Conservation (phyloP, 2,797 vertebrate genomes). For the Tragelaphus oryx region DNA sequence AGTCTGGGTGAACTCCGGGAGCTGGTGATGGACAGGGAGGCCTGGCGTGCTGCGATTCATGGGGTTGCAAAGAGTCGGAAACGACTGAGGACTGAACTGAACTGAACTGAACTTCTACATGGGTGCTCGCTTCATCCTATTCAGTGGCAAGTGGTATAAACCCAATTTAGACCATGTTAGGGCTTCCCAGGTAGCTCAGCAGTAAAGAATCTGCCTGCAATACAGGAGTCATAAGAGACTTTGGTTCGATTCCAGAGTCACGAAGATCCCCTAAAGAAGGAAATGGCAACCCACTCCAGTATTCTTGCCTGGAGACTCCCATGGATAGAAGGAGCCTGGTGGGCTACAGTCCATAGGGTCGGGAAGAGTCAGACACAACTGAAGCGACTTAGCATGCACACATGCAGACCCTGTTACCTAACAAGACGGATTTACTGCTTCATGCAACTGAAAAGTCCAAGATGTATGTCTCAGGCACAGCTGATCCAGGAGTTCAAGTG, state of each 20-base stretch:
- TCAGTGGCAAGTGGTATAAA: background rate
- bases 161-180: background rate
- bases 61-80: no score
- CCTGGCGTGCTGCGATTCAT: no score
- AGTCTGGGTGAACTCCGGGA: no score
- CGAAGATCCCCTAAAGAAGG: background rate
- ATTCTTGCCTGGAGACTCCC: background rate
- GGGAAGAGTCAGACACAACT: background rate
- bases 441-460: background rate
- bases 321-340: background rate
- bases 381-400: background rate
- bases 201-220: background rate
- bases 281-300: background rate
- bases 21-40: no score
- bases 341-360: background rate
- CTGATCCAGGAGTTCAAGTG: background rate
- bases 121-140: background rate
- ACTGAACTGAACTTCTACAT: background rate
- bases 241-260: background rate
- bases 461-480: background rate
- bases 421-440: background rate
- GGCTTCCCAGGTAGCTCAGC: background rate
- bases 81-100: no score
- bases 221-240: background rate
- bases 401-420: background rate